Base-by-base conservation (phyloP, 2,888 invertebrate genomes). In the Drymonia ruficornis region DNA sequence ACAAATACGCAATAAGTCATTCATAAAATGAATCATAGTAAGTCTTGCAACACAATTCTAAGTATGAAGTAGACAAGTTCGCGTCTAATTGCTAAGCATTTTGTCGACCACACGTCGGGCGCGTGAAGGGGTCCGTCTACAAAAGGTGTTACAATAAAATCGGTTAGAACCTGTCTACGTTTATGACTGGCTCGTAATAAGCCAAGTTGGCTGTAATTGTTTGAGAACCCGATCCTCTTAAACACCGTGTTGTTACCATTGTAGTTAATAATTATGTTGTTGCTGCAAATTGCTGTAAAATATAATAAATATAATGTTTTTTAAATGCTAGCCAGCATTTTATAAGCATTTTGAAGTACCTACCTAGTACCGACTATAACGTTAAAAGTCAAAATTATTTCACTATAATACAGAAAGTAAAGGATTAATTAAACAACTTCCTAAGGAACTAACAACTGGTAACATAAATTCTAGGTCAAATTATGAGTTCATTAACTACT, bases 21-120 rank as follows among this genome's bases (percentile, higher is more conserved):
- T 55, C 65, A 74, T 67, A 66, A 72, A 76, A 77, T 86, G 84
- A 86, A 74, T 86, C 84, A 85, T 75, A 79, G 76, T 74, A 80
- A 78, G 75, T 78, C 70, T 72, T 67, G 62, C 61, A 63, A 61
- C 60, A 54, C 47, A 48, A 52, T 56, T 60, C 47, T 34, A 34
- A 50, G 56, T 54, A 60, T 31, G 59, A 48, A 38, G 55, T 54
- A 49, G 45, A 59, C 49, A 47, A 48, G 53, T 40, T 45, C 55
- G 52, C 50, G 51, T 53, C 36, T 42, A 50, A 65, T 62, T 63
- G 52, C 59, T 56, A 16, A 57, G 59, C 62, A 63, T 62, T 23
- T 65, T 60, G 56, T 61, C 48, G 56, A 63, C 61, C 29, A 18
- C 56, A 56, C 52, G 55, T 49, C 65, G 59, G 63, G 58, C 49